Evolutionary conservation across 2,797 vertebrate species (phyloP).

Genomic region (Psittacula echo): DNA sequence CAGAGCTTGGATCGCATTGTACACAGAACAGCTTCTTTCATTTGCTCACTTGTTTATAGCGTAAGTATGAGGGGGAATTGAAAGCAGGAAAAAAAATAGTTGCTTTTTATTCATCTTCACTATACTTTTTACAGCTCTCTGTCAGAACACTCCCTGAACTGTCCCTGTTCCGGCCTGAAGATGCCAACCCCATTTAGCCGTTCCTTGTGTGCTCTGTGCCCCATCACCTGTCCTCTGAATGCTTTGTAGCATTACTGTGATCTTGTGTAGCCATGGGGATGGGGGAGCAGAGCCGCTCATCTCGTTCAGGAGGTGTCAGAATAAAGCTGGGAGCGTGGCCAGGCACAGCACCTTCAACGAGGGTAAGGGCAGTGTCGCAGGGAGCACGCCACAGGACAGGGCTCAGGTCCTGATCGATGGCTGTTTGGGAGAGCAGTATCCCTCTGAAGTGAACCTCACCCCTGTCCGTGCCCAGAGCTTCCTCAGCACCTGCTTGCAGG

Average conservation of each 20-base stretch:
- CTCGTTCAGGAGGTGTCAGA: fast-evolving
- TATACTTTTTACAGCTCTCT: fast-evolving
- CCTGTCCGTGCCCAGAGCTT: fast-evolving
- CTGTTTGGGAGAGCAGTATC: fast-evolving
- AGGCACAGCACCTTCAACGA: no score
- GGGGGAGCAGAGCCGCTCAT: fast-evolving
- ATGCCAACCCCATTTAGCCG: fast-evolving
- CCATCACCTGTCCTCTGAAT: fast-evolving
- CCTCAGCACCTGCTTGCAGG: no score
- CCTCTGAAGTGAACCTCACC: fast-evolving
- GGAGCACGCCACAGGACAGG: not conserved
- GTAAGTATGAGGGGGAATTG: not conserved
- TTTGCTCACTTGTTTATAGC: fast-evolving
- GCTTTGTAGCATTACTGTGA: fast-evolving
- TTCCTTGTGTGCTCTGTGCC: fast-evolving
- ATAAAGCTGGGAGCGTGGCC: not conserved
- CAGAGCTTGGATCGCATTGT: fast-evolving
- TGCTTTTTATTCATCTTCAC: not conserved
- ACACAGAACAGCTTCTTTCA: not conserved
- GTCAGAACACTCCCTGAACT: not conserved
- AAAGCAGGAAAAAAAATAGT: not conserved
- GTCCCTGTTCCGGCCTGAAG: not conserved
- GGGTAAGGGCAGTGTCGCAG: no score
- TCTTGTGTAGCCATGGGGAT: fast-evolving
- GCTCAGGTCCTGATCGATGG: fast-evolving